A percentile compares a stretch with the other conserved stretches of the same genome.
Evolutionary conservation across 2,113 vertebrate species (phyloP).

Genomic region (Axis porcinus): DNA sequence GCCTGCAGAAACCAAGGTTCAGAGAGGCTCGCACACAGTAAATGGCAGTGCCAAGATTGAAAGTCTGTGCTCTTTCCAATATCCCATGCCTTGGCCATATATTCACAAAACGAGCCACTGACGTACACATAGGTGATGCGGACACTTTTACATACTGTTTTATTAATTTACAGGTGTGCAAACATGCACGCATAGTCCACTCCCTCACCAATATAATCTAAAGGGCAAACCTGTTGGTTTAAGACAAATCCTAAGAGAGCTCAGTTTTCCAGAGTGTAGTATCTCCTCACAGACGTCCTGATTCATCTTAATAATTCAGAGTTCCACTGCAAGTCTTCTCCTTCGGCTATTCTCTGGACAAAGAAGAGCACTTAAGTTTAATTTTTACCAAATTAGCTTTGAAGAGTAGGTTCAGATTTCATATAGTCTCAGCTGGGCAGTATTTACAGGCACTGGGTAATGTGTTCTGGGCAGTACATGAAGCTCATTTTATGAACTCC

Average conservation of each 20-base stretch:
- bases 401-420: not conserved
- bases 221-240: not conserved
- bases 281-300: not conserved
- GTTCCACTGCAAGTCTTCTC: not conserved
- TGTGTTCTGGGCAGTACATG: not conserved
- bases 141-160: not conserved
- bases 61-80: not conserved
- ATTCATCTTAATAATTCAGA: not conserved
- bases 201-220: not conserved
- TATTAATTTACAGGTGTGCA: rapidly evolving
- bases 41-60: not conserved
- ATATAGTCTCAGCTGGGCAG: not conserved
- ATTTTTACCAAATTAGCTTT: slow-evolving; percentile 37
- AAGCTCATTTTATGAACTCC: not conserved
- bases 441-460: not conserved
- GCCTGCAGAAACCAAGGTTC: not conserved
- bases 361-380: not conserved
- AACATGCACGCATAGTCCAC: not conserved
- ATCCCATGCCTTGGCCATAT: too few species aligned
- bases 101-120: not conserved
- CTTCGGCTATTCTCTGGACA: not conserved
- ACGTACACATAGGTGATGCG: not conserved
- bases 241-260: not conserved
- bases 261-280: not conserved
- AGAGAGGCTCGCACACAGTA: too few species aligned